These are phyloP conservation scores for Agrochola lychnidis DNA, from an alignment of 2,888 invertebrate genomes.

Conservation along the genomic window DNA sequence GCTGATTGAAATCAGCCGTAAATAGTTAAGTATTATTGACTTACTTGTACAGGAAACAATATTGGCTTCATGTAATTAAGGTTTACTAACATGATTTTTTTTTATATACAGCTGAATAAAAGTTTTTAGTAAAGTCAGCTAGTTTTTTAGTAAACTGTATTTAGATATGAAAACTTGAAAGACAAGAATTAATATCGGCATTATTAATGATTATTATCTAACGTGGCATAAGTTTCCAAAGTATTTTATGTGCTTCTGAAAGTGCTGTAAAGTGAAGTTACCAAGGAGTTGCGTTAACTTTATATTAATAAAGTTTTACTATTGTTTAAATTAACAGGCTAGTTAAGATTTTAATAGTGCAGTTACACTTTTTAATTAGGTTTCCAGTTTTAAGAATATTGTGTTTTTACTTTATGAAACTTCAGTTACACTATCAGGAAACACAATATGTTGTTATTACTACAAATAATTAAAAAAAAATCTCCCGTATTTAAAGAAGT, in stretches of 20 bases:
- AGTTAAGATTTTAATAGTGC: conserved; percentile 30
- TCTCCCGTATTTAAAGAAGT: not conserved
- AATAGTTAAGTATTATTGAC: not conserved
- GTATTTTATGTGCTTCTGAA: conserved; percentile 54
- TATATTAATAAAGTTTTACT: conserved; percentile 68
- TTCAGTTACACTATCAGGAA: not conserved
- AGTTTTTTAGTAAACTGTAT: not conserved
- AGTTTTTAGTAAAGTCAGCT: not conserved
- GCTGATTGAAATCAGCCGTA: not conserved
- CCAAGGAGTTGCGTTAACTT: conserved; percentile 41
- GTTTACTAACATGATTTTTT: not conserved
- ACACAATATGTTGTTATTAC: not conserved
- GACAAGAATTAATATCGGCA: not conserved
- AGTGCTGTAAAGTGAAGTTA: conserved; percentile 47
- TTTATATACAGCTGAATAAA: not conserved
- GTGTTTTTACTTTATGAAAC: not conserved
- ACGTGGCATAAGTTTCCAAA: conserved; percentile 18
- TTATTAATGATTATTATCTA: conserved; percentile 40
- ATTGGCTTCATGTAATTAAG: too few relatives aligned
- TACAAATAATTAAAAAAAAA: too few relatives aligned
- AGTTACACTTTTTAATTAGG: conserved; percentile 30
- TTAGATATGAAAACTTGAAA: conserved; percentile 1
- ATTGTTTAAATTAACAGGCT: conserved; percentile 44
- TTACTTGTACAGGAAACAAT: not conserved
- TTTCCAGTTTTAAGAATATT: not conserved